Percentiles rank a stretch among this genome's conserved stretches.
Evolutionary conservation across 2,797 vertebrate genomes (phyloP).

Genomic region (Parauchenoglanis punctatus): DNA sequence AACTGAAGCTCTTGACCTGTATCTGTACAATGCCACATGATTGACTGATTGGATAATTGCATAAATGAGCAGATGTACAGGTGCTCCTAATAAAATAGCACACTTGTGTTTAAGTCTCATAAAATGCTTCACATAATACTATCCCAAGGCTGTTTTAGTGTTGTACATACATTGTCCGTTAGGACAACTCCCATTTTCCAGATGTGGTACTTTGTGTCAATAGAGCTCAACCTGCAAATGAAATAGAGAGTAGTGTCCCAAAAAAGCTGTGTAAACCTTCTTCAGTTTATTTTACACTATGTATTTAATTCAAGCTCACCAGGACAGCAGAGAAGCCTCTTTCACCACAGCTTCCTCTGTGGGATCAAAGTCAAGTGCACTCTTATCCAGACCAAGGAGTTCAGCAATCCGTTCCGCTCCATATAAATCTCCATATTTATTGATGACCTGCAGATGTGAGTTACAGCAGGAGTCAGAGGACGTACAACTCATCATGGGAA

Average conservation of each 20-base stretch:
- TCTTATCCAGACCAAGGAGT: conserved; percentile 95
- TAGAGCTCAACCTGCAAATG: conserved; percentile 88
- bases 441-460: conserved; percentile 85
- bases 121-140: neutral
- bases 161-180: conserved; percentile 91
- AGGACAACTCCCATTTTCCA: conserved; percentile 98
- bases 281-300: neutral
- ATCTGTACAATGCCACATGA: neutral
- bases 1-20: neutral
- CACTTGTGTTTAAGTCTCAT: neutral
- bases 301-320: conserved; percentile 74
- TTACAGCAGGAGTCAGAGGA: neutral
- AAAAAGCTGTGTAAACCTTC: neutral
- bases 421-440: conserved; percentile 96
- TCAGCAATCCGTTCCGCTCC: conserved; percentile 96
- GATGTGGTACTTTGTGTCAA: conserved; percentile 95
- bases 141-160: neutral
- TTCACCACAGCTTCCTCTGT: conserved; percentile 86
- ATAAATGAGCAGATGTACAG: neutral
- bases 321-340: conserved; percentile 91
- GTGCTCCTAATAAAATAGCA: neutral
- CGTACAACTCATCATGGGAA: neutral
- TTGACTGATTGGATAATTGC: neutral
- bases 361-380: conserved; percentile 94
- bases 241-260: conserved; percentile 24